Evolutionary conservation across 2,113 vertebrate species (phyloP), one percentile per base, ranked within the genome.

Genomic region (Oryzias woworae): DNA sequence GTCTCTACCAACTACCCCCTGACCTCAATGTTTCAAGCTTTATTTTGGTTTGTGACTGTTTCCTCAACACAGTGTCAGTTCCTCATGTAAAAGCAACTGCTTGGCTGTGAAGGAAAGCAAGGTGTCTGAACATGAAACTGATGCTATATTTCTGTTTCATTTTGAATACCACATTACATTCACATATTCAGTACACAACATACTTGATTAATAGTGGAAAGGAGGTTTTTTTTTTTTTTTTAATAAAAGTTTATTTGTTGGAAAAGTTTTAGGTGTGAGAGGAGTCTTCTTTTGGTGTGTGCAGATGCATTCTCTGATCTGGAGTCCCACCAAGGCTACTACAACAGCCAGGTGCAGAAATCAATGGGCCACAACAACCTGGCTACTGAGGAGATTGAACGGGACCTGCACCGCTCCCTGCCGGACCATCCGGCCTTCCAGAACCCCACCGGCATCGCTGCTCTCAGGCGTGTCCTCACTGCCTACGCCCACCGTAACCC

Each of bases 341-440:
- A 98, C 1, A 0, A 83, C 0, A 73, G 75, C 1, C 79, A 97
- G 87, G 93, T 99, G 84, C 92, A 95, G 83, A 91, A 89, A 1
- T 95, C 95, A 1, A 92, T 96, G 94, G 96, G 96, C 6, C 92
- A 85, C 49, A 92, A 78, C 79, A 96, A 86, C 72, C 87, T 95
- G 83, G 94, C 93, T 0, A 96, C 94, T 0, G 97, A 98, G 77
- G 97, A 99, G 91, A 99, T 99, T 0, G 97, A 99, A 78, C 89
- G 97, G 0, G 97, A 99, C 84, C 92, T 99, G 45, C 95, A 98
- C 81, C 96, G 97, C 52, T 99, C 97, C 0, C 90, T 99, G 24
- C 97, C 97, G 0, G 96, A 98, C 80, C 97, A 99, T 56, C 95
- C 97, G 0, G 96, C 97, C 59, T 99, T 98, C 90, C 97, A 99